Base-by-base conservation (phyloP, 2,888 invertebrate genomes). In the Polymixis lichenea region DNA sequence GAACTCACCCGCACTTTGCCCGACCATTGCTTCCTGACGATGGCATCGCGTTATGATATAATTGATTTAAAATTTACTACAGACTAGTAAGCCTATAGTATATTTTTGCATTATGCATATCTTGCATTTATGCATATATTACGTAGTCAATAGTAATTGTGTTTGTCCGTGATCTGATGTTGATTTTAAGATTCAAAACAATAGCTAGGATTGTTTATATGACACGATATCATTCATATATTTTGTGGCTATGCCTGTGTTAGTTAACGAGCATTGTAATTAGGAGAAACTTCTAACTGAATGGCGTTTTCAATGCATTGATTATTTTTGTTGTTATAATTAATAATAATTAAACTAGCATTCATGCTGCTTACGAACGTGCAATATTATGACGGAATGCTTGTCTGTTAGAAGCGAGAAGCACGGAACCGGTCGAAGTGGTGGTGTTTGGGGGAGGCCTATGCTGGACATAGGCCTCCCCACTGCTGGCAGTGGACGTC, bases 171-270 rank as follows among this genome's bases (percentile, higher is more conserved):
- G 64, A 72, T 55, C 64, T 72, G 51, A 64, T 77, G 17, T 64
- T 68, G 38, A 49, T 49, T 82, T 53, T 38, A n/a, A 7, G 4
- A 58, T 64, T 68, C n/a, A 60, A 46, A 17, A 51, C 38, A 77
- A 71, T 19, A 19, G 4, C 32, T 13, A 13, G 4, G 6, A 49
- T 77, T 71, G 71, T 55, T 55, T 32, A 32, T 67, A 67, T 7
- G 19, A 58, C 53, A 67, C n/a, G 19, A 8, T 38, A 38, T 43
- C 38, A 49, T 53, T 60, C 19, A 15, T 13, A 7, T 28, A 46
- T 46, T 13, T 66, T 19, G 11, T 49, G 15, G 25, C 25, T 46
- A 46, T 53, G 43, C 28, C 7, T 32, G 9, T 46, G 46, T 66
- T 61, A 74, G 32, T 67, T 56, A 43, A n/a, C 22, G 25, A 49